phyloP scores from a whole-genome alignment of 2,797 vertebrate species.

The Stomatorhinus walkeri region DNA sequence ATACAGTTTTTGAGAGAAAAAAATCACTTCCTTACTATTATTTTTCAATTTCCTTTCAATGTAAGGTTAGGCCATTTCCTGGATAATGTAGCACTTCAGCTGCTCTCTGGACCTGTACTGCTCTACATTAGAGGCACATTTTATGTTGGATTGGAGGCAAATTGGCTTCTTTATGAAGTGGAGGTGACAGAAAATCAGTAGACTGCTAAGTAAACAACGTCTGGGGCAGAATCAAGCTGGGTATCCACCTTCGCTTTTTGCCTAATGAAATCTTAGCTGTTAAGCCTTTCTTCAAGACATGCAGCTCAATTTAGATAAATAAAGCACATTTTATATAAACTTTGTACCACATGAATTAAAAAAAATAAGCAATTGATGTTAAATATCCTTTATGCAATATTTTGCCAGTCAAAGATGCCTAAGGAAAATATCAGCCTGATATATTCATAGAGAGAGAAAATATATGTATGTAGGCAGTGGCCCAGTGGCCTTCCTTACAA shows the following conservation, averaged over 20 bases:
- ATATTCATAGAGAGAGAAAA: not conserved
- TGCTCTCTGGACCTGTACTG: not conserved
- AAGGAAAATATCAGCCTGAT: not conserved
- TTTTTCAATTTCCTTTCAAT: conserved; percentile 8
- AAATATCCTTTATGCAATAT: not conserved
- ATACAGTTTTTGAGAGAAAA: conserved; percentile 1
- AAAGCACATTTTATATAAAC: not conserved
- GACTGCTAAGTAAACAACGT: not conserved
- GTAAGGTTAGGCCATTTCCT: not conserved
- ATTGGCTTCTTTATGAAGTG: not conserved
- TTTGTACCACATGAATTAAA: not conserved
- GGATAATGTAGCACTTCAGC: not conserved
- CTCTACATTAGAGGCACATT: not conserved
- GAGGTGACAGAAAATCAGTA: not conserved
- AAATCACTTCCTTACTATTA: conserved; percentile 5
- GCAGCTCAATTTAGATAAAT: not conserved
- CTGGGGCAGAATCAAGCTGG: not conserved
- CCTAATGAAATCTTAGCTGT: not conserved
- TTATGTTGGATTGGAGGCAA: not conserved
- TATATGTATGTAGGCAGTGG: not conserved
- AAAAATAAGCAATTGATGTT: not conserved
- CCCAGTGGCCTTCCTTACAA: not conserved
- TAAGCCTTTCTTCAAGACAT: not conserved
- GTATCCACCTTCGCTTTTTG: not conserved
- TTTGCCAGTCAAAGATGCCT: not conserved